These are phyloP conservation scores for Syrrhaptes paradoxus DNA, from an alignment of 2,113 vertebrate genomes.

Conservation along the genomic window DNA sequence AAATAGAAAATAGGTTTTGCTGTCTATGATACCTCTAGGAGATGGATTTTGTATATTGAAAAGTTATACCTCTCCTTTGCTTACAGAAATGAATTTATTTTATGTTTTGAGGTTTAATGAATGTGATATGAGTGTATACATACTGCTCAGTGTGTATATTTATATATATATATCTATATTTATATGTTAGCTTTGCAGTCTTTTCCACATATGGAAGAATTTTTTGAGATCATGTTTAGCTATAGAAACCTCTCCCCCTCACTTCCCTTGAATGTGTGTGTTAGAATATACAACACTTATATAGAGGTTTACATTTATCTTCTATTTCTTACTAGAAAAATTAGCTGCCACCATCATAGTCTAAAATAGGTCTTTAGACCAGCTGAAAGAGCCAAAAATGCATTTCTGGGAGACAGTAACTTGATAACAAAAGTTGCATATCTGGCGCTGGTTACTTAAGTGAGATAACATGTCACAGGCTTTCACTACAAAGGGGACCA, in stretches of 20 bases:
- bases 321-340: constrained; percentile 66
- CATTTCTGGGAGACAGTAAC: constrained; percentile 55
- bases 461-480: constrained; percentile 42
- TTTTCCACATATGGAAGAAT: constrained; percentile 81
- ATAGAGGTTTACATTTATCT: constrained; percentile 70
- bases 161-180: constrained; percentile 74
- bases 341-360: constrained; percentile 41
- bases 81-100: constrained; percentile 75
- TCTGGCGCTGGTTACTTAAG: constrained; percentile 23
- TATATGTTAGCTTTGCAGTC: constrained; percentile 71
- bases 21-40: constrained; percentile 41
- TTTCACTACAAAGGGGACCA: constrained; percentile 41
- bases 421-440: constrained; percentile 64
- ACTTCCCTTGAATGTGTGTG: constrained; percentile 61
- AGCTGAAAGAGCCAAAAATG: constrained; percentile 30
- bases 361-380: constrained; percentile 20
- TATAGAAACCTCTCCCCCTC: constrained; percentile 67
- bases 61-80: constrained; percentile 72
- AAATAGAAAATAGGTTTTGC: constrained; percentile 35
- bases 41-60: constrained; percentile 66
- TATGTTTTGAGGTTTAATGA: constrained; percentile 81
- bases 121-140: constrained; percentile 79
- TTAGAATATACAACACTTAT: constrained; percentile 71
- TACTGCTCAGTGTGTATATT: constrained; percentile 73
- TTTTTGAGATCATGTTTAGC: constrained; percentile 75